Evolutionary conservation across 2,797 vertebrate species (phyloP).

Genomic region (Trematomus bernacchii): DNA sequence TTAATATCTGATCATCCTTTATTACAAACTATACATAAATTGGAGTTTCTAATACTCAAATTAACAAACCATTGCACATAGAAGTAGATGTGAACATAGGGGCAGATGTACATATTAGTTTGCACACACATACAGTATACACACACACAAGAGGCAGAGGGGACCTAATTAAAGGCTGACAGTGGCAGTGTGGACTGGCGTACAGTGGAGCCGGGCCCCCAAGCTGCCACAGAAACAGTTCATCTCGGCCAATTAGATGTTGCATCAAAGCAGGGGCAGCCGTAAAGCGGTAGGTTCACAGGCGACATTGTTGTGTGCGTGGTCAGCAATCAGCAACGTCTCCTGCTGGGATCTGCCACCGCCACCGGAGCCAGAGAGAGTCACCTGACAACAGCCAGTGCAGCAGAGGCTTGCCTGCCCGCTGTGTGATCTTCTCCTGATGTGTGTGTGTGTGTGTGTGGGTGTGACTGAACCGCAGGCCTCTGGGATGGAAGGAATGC

Average conservation of each 20-base stretch:
- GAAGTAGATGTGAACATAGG: constrained; percentile 21
- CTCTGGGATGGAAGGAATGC: constrained; percentile 60
- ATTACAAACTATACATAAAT: neutral
- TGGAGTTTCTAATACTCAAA: constrained; percentile 23
- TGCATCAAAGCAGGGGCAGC: constrained; percentile 79
- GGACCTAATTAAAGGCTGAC: constrained; percentile 81
- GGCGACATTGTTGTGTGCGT: constrained; percentile 81
- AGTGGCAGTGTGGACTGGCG: constrained; percentile 70
- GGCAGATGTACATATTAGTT: constrained; percentile 51
- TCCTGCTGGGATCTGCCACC: constrained; percentile 80
- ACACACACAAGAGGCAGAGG: constrained; percentile 62
- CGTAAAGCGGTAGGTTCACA: constrained; percentile 81
- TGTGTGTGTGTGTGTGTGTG: constrained; percentile 23
- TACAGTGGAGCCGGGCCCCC: constrained; percentile 73
- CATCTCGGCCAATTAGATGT: constrained; percentile 85
- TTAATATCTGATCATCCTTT: constrained; percentile 3
- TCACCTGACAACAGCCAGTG: constrained; percentile 79
- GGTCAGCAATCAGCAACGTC: constrained; percentile 83
- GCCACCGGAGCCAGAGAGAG: constrained; percentile 73
- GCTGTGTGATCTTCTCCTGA: constrained; percentile 79
- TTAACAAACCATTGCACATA: constrained; percentile 14
- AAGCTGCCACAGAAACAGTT: constrained; percentile 82
- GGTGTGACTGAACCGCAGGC: constrained; percentile 58
- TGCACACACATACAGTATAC: constrained; percentile 12
- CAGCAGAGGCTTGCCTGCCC: constrained; percentile 64